Evolutionary conservation across 2,888 invertebrate species (phyloP).

Genomic region (Laspeyria flexula): DNA sequence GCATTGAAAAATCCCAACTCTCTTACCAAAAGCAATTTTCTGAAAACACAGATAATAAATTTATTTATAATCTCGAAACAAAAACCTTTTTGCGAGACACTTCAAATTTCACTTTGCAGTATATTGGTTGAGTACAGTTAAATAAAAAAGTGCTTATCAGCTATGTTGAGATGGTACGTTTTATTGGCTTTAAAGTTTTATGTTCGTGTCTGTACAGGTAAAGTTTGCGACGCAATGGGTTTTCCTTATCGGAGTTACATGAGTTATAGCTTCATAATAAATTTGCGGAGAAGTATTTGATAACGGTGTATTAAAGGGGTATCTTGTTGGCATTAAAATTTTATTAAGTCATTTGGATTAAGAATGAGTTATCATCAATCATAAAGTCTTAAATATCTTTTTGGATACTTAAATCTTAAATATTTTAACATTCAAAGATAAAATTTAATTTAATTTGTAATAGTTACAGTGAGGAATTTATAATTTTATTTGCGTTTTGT

Average conservation of each 20-base stretch:
- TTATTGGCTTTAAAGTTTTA: constrained; percentile 82
- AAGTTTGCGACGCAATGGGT: constrained; percentile 45
- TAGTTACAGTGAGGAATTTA: too few species aligned
- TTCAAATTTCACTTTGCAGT: constrained; percentile 34
- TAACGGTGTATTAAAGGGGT: neutral
- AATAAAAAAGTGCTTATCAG: constrained; percentile 82
- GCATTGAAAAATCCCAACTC: neutral
- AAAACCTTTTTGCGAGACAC: constrained; percentile 17
- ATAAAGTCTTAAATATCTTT: too few species aligned
- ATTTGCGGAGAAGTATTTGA: neutral
- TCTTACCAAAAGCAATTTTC: too few species aligned
- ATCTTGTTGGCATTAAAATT: neutral
- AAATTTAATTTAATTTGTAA: too few species aligned
- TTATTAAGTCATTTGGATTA: neutral
- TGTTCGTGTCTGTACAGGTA: constrained; percentile 58
- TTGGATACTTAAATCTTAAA: too few species aligned
- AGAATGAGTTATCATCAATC: neutral
- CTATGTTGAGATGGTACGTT: constrained; percentile 70
- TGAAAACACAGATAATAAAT: too few species aligned
- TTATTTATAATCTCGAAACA: constrained; percentile 9
- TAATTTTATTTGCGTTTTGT: too few species aligned
- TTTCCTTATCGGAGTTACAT: neutral
- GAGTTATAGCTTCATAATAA: constrained; percentile 2
- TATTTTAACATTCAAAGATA: too few species aligned
- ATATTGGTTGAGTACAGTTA: constrained; percentile 57